Evolutionary conservation across 2,888 invertebrate species (phyloP).

Genomic region (Furcula furcula): DNA sequence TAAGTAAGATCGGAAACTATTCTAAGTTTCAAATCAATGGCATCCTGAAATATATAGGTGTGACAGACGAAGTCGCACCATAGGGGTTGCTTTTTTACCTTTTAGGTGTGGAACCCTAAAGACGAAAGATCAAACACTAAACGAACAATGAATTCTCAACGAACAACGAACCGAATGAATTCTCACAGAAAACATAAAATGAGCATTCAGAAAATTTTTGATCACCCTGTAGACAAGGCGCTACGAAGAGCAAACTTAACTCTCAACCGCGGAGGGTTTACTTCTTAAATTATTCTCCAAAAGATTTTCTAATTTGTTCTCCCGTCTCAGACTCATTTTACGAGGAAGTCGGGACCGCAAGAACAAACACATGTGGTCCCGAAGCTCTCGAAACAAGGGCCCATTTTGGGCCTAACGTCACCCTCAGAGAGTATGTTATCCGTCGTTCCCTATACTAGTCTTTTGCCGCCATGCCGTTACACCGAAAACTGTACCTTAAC

Average conservation of each 20-base stretch:
- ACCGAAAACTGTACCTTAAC: constrained; percentile 60
- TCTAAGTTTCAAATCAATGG: no score
- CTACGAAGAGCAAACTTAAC: constrained; percentile 59
- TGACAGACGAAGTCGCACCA: no score
- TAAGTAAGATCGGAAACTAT: no score
- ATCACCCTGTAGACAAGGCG: constrained; percentile 39
- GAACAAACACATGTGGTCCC: constrained; percentile 53
- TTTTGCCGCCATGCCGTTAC: constrained; percentile 38
- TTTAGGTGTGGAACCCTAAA: no score
- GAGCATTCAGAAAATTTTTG: constrained; percentile 40
- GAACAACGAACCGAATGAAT: constrained; percentile 10
- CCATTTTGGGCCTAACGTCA: constrained; percentile 60
- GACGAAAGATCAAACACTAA: no score
- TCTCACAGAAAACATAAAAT: constrained; percentile 40
- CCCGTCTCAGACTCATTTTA: constrained; percentile 56
- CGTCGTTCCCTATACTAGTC: constrained; percentile 45
- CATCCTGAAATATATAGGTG: no score
- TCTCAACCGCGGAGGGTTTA: constrained; percentile 47
- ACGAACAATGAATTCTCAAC: no score
- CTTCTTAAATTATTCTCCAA: constrained; percentile 78
- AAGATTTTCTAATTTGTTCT: constrained; percentile 80
- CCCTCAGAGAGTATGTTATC: constrained; percentile 57
- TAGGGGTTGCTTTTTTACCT: no score
- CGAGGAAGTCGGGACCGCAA: constrained; percentile 47
- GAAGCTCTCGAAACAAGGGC: constrained; percentile 34